Percentiles rank a stretch among this genome's conserved stretches.
phyloP scores from a whole-genome alignment of 2,113 vertebrate species.

The Bambusicola thoracicus region DNA sequence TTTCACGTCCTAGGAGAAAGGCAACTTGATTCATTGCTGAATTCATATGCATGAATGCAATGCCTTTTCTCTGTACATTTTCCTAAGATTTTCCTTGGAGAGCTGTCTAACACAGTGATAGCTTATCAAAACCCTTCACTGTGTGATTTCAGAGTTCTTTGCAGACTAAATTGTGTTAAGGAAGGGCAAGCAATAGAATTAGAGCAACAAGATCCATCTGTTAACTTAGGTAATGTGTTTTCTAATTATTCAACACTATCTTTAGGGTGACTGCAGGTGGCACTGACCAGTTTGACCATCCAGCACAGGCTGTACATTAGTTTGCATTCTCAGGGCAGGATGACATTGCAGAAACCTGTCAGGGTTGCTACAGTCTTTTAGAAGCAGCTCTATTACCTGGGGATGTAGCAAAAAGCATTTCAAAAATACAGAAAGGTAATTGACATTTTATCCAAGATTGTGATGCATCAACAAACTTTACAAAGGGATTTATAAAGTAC shows the following conservation, averaged over 20 bases:
- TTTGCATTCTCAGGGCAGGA: background rate
- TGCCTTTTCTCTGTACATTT: background rate
- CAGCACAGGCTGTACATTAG: background rate
- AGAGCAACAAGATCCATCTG: background rate
- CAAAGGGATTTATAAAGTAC: background rate
- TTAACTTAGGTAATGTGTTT: background rate
- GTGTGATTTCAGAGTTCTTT: slow-evolving; percentile 14
- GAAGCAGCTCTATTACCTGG: background rate
- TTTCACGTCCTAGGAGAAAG: slow-evolving; percentile 30
- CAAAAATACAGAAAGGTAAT: background rate
- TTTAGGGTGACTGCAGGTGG: background rate
- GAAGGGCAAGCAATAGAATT: background rate
- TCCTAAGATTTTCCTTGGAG: background rate
- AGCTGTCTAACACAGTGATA: slow-evolving; percentile 13
- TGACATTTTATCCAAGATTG: background rate
- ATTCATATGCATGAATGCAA: slow-evolving; percentile 36
- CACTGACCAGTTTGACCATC: background rate
- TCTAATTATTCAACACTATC: background rate
- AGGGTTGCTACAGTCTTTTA: background rate
- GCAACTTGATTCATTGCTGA: background rate
- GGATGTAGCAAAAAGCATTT: background rate
- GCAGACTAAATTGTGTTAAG: background rate
- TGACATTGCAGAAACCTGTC: background rate
- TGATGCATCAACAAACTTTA: background rate
- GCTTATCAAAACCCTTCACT: slow-evolving; percentile 18